phyloP scores from a whole-genome alignment of 2,888 invertebrate species.

The Pterostichus niger region DNA sequence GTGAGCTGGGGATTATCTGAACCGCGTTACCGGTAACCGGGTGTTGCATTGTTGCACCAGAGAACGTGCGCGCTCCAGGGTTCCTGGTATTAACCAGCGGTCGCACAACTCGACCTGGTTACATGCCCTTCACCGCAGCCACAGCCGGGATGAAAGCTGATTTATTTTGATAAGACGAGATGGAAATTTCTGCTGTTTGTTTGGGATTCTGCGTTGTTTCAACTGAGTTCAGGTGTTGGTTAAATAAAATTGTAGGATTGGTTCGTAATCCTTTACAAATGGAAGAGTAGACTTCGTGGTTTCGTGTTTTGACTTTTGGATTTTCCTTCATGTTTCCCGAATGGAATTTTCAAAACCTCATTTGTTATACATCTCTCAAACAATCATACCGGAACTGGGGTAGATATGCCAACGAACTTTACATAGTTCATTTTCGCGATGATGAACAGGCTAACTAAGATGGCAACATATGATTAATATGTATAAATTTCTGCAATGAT shows the following conservation, averaged over 20 bases:
- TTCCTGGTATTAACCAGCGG: slow-evolving; percentile 20
- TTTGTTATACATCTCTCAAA: no score
- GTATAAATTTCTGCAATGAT: no score
- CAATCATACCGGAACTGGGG: no score
- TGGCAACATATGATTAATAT: no score
- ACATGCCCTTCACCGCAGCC: not conserved
- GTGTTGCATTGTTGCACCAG: slow-evolving; percentile 43
- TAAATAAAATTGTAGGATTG: slow-evolving; percentile 20
- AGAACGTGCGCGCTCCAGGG: slow-evolving; percentile 9
- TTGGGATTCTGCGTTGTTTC: slow-evolving; percentile 12
- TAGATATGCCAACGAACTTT: no score
- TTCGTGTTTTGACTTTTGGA: slow-evolving; percentile 4
- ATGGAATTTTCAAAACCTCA: not conserved
- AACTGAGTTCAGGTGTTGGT: slow-evolving; percentile 26
- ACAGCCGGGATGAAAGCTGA: not conserved
- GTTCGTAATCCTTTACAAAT: slow-evolving; percentile 12
- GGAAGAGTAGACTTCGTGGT: not conserved
- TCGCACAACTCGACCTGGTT: not conserved
- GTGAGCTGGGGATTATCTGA: slow-evolving; percentile 33
- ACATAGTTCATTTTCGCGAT: no score
- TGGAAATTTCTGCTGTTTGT: slow-evolving; percentile 32
- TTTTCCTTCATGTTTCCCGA: no score
- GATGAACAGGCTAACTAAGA: no score
- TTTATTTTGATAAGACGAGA: slow-evolving; percentile 25
- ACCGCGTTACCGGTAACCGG: slow-evolving; percentile 40